Conservation (phyloP, 30 jellyfish, hydroid and myxozoan species). For the Cassiopea xamachana region DNA sequence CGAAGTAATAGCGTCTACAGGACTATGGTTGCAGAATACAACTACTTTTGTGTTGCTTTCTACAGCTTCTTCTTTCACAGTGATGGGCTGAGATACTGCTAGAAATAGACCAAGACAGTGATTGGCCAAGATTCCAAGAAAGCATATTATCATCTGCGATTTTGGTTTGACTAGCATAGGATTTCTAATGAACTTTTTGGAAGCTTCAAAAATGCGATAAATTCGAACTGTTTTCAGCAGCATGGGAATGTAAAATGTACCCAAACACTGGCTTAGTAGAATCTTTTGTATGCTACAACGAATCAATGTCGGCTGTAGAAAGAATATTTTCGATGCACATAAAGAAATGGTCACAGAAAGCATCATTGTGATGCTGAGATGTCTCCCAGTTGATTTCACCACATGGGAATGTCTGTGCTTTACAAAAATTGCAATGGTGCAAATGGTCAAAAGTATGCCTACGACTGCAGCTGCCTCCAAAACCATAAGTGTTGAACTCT, state of each 20-base stretch:
- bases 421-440: background rate
- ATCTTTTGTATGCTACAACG: constrained; percentile 49
- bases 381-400: constrained; percentile 27
- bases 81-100: constrained; percentile 51
- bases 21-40: constrained; percentile 29
- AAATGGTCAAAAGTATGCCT: background rate
- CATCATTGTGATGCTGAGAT: constrained; percentile 25
- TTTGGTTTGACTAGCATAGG: constrained; percentile 51
- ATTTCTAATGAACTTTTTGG: constrained; percentile 50
- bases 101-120: constrained; percentile 52
- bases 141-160: constrained; percentile 66
- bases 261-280: constrained; percentile 58
- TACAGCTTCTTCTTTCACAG: constrained; percentile 10
- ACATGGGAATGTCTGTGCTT: background rate
- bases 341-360: background rate
- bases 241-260: constrained; percentile 75
- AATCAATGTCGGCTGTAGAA: background rate
- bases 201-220: constrained; percentile 65
- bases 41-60: constrained; percentile 32
- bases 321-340: background rate
- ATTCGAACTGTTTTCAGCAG: constrained; percentile 76
- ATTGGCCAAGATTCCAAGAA: constrained; percentile 30
- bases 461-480: background rate
- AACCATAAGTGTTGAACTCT: background rate
- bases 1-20: constrained; percentile 22